These are phyloP conservation scores for Nerophis lumbriciformis DNA, from an alignment of 2,113 vertebrate species.

Conservation along the genomic window DNA sequence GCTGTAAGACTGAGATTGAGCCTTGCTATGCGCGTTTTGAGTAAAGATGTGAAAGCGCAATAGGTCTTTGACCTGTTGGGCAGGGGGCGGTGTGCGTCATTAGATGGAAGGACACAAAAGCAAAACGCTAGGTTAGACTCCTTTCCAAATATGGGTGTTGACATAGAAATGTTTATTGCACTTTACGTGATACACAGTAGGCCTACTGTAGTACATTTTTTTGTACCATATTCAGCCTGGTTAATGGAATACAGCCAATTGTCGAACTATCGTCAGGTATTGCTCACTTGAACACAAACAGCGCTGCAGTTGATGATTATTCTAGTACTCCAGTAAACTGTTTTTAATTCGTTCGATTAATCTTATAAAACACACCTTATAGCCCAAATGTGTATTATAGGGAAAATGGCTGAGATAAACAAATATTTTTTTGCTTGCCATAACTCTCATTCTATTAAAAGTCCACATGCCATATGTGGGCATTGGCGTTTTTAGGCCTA, in stretches of 20 bases:
- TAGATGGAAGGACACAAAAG: not conserved
- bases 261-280: no score
- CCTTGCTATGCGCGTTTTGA: conserved; percentile 26
- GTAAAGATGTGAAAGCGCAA: conserved; percentile 59
- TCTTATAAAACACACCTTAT: no score
- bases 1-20: conserved; percentile 34
- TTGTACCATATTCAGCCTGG: not conserved
- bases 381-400: no score
- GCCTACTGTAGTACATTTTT: not conserved
- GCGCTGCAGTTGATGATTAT: no score
- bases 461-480: no score
- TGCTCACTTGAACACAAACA: no score
- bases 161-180: not conserved
- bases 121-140: not conserved
- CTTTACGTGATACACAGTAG: not conserved
- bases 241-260: not conserved
- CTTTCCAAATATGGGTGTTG: not conserved
- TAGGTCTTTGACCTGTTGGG: conserved; percentile 72
- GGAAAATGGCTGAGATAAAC: no score
- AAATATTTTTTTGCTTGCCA: no score
- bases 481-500: no score
- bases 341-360: no score
- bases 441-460: no score
- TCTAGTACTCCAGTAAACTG: no score
- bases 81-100: conserved; percentile 54